Conservation (phyloP, 2,113 vertebrate genomes). For the Tachysurus vachellii region DNA sequence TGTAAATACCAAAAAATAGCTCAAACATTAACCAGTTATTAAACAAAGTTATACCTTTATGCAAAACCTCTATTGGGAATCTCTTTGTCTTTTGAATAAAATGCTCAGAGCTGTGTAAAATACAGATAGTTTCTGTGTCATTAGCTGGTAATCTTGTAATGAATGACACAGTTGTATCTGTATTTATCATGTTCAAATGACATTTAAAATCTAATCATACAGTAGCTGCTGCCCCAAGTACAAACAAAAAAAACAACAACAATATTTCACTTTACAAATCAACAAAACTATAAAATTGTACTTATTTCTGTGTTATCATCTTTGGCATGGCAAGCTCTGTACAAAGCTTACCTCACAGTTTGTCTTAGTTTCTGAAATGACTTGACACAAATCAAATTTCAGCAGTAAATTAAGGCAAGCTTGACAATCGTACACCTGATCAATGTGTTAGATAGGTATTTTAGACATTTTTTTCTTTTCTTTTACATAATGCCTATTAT, state of each 20-base stretch:
- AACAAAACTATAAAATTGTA: not conserved
- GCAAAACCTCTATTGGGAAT: constrained; percentile 18
- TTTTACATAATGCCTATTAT: constrained; percentile 1
- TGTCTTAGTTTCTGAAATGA: not conserved
- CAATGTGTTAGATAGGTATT: not conserved
- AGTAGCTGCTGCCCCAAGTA: not conserved
- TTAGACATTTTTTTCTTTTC: not conserved
- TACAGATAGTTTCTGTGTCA: not conserved
- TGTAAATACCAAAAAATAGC: not conserved
- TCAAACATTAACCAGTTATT: not conserved
- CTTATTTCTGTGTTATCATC: not conserved
- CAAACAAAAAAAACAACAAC: not conserved
- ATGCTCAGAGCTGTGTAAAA: constrained; percentile 11
- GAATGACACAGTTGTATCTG: not conserved
- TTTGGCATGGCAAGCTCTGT: not conserved
- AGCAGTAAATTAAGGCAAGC: not conserved
- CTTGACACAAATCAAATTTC: not conserved
- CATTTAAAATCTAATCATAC: not conserved
- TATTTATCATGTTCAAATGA: not conserved
- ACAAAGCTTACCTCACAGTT: not conserved
- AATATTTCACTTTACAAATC: not conserved
- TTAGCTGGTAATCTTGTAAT: not conserved
- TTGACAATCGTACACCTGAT: not conserved
- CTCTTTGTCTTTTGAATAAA: not conserved
- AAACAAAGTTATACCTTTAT: not conserved